Evolutionary conservation across 2,888 invertebrate genomes (phyloP).

Genomic region (Slavum lentiscoides): DNA sequence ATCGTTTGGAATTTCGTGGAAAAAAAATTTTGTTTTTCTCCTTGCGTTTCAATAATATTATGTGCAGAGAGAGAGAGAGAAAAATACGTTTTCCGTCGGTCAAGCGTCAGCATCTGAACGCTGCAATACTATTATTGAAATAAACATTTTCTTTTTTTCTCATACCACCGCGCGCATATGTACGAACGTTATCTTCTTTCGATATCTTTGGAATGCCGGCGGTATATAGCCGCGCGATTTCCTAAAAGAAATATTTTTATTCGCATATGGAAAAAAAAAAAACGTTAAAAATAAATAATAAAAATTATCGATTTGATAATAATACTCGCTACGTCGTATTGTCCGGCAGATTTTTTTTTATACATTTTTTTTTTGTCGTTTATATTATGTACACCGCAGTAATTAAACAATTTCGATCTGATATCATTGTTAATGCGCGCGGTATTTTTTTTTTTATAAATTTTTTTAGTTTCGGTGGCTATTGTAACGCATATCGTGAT

Average conservation of each 20-base stretch:
- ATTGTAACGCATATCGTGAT: slow-evolving; percentile 49
- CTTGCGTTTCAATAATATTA: neutral
- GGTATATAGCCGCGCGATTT: neutral
- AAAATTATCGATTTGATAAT: slow-evolving; percentile 18
- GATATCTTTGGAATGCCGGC: slow-evolving; percentile 45
- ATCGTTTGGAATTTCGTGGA: slow-evolving; percentile 8
- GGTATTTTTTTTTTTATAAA: slow-evolving; percentile 24
- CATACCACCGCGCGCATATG: neutral
- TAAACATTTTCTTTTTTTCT: neutral
- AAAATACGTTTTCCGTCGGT: slow-evolving; percentile 8
- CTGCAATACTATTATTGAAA: slow-evolving; percentile 11
- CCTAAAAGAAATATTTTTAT: slow-evolving; percentile 30
- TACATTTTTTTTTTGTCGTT: neutral
- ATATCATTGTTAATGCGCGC: slow-evolving; percentile 39
- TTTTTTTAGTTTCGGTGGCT: slow-evolving; percentile 23
- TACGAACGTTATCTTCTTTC: slow-evolving; percentile 8
- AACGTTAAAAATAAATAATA: neutral
- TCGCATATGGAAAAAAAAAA: neutral
- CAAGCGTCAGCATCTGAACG: slow-evolving; percentile 20
- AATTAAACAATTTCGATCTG: slow-evolving; percentile 50
- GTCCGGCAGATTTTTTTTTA: slow-evolving; percentile 3
- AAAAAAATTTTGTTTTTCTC: neutral
- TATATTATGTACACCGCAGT: neutral
- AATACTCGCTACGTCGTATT: too few relatives aligned
- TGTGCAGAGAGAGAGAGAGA: neutral